A percentile compares a stretch with the other conserved stretches of the same genome.
phyloP scores from a whole-genome alignment of 2,888 invertebrate species.

The Netelia inedita region DNA sequence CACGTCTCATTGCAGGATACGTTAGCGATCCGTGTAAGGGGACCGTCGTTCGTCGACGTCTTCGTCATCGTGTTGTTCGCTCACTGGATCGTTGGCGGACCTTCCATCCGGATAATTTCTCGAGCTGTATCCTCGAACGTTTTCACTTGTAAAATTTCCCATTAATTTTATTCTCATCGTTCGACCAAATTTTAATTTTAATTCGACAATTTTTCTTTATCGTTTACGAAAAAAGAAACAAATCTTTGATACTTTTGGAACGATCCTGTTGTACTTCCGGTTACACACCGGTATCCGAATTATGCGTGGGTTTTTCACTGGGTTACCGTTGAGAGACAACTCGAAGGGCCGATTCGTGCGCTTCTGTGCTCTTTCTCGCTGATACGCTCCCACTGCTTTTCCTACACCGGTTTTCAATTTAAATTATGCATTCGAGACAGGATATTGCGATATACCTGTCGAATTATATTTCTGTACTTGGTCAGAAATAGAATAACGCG shows the following conservation, averaged over 20 bases:
- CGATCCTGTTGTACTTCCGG: constrained; percentile 45
- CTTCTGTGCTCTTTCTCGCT: constrained; percentile 58
- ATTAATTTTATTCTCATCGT: no score
- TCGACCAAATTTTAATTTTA: not conserved
- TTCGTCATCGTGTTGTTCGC: constrained; percentile 29
- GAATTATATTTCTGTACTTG: constrained; percentile 47
- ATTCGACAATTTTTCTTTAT: not conserved
- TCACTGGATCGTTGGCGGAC: constrained; percentile 42
- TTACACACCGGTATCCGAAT: constrained; percentile 19
- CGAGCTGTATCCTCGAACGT: not conserved
- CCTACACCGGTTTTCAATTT: constrained; percentile 53
- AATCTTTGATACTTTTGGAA: not conserved
- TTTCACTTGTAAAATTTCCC: not conserved
- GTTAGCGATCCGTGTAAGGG: constrained; percentile 68
- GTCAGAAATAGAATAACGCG: not conserved
- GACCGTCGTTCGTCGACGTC: constrained; percentile 60
- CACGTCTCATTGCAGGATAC: constrained; percentile 67
- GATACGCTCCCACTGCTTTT: constrained; percentile 65
- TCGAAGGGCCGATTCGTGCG: constrained; percentile 60
- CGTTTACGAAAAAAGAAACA: not conserved
- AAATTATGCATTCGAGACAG: constrained; percentile 34
- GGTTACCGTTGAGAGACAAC: constrained; percentile 57
- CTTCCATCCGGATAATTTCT: constrained; percentile 40
- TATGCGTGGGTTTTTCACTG: constrained; percentile 70
- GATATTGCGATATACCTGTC: constrained; percentile 61